Evolutionary conservation across 1,140 invertebrate species (phyloP).

Genomic region (Hyphantria cunea): DNA sequence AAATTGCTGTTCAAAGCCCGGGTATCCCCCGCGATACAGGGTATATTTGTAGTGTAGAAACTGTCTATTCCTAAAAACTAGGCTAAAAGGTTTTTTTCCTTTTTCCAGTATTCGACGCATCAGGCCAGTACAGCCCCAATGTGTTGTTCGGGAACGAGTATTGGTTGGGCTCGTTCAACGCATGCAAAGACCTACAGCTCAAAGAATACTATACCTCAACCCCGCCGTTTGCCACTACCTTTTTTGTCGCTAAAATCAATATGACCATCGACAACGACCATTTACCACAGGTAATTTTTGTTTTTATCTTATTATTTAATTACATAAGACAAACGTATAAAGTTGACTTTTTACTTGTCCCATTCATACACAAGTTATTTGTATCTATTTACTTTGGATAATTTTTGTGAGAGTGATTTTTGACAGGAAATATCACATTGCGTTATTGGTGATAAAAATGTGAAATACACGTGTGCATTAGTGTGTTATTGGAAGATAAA

Average conservation of each 20-base stretch:
- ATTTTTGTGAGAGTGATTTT: no score
- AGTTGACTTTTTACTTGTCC: not conserved
- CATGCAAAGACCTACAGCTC: slow-evolving; percentile 84
- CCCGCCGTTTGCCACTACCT: slow-evolving; percentile 84
- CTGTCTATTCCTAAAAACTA: no score
- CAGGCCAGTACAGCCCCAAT: slow-evolving; percentile 90
- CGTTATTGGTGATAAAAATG: no score
- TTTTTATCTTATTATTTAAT: not conserved
- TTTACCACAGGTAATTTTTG: slow-evolving; percentile 82
- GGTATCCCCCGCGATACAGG: no score
- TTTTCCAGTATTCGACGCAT: slow-evolving; percentile 89
- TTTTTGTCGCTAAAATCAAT: slow-evolving; percentile 86
- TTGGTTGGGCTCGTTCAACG: slow-evolving; percentile 88
- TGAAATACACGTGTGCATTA: no score
- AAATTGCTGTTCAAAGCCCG: no score
- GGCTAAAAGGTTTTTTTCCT: slow-evolving; percentile 33
- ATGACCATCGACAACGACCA: slow-evolving; percentile 84
- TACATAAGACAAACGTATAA: not conserved
- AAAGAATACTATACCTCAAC: slow-evolving; percentile 73
- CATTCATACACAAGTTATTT: no score
- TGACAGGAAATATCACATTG: no score
- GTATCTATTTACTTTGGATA: no score
- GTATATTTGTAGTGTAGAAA: no score
- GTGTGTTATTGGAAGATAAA: no score
- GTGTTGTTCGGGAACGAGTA: slow-evolving; percentile 92